Conservation (phyloP, 2,888 invertebrate genomes). For the Steinernema hermaphroditum region DNA sequence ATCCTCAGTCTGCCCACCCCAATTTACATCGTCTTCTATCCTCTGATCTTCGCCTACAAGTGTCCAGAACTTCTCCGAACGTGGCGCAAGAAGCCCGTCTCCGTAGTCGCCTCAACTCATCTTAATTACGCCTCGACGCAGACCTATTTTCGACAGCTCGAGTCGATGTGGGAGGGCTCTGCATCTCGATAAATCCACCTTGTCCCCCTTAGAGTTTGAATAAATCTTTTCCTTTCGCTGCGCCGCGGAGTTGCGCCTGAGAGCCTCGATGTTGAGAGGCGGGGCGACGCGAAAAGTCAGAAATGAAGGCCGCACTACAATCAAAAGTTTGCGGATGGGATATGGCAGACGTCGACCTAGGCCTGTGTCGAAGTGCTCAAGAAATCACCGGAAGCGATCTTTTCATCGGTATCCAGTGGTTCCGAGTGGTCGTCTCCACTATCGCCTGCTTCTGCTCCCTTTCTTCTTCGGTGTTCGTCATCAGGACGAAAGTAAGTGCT, state of each 20-base stretch:
- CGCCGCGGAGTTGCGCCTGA: background rate
- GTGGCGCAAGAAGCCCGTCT: background rate
- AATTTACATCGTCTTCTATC: background rate
- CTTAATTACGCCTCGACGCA: background rate
- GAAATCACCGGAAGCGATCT: background rate
- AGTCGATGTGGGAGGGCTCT: background rate
- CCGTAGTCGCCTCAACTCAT: background rate
- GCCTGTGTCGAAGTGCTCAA: background rate
- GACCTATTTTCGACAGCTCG: background rate
- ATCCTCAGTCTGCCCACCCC: background rate
- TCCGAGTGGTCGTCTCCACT: background rate
- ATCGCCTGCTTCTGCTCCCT: background rate
- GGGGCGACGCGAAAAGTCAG: too few species aligned
- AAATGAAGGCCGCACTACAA: too few species aligned
- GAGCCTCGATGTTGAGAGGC: too few species aligned
- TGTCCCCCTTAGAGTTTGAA: background rate
- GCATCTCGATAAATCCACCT: background rate
- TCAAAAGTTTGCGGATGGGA: too few species aligned
- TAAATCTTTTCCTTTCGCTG: background rate
- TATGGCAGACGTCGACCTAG: too few species aligned
- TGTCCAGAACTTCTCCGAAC: background rate
- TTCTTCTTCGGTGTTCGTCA: background rate
- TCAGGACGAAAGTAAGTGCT: background rate
- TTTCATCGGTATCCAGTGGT: conserved; percentile 19
- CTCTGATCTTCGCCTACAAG: background rate